Conservation (phyloP, 2,888 invertebrate species). For the Timema podura region DNA sequence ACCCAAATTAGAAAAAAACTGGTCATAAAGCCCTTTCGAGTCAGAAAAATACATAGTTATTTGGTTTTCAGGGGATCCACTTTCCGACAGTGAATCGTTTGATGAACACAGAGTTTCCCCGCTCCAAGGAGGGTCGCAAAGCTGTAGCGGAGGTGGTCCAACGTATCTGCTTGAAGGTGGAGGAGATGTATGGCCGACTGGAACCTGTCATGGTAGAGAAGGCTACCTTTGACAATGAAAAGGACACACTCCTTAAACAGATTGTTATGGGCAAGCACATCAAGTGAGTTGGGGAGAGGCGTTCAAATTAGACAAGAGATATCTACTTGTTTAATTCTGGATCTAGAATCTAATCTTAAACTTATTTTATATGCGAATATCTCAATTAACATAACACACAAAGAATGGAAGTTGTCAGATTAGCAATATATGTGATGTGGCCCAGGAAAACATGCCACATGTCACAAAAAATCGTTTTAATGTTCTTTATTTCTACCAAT, state of each 20-base stretch:
- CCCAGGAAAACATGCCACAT: too few species aligned
- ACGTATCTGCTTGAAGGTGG: constrained; percentile 63
- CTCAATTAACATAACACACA: too few species aligned
- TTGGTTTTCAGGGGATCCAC: constrained; percentile 42
- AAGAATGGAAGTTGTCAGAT: too few species aligned
- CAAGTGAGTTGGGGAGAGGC: background rate
- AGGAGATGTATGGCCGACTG: constrained; percentile 68
- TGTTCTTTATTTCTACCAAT: too few species aligned
- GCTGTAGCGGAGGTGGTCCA: constrained; percentile 50
- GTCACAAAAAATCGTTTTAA: too few species aligned
- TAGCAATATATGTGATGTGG: too few species aligned
- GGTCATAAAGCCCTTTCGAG: too few species aligned
- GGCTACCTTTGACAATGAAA: constrained; percentile 64
- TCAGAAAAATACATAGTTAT: background rate
- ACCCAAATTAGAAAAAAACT: too few species aligned
- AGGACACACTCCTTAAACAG: constrained; percentile 54
- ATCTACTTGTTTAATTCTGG: too few species aligned
- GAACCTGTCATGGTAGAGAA: constrained; percentile 62
- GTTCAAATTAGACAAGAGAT: too few species aligned
- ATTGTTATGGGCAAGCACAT: constrained; percentile 52
- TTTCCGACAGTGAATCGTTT: constrained; percentile 57
- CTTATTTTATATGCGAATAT: too few species aligned
- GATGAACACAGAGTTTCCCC: constrained; percentile 55
- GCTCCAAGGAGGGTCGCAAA: constrained; percentile 52
- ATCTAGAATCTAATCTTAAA: too few species aligned